A percentile compares a stretch with the other conserved stretches of the same genome.
Conservation (phyloP, 2,888 invertebrate species). For the Amblyjoppa fuscipennis region DNA sequence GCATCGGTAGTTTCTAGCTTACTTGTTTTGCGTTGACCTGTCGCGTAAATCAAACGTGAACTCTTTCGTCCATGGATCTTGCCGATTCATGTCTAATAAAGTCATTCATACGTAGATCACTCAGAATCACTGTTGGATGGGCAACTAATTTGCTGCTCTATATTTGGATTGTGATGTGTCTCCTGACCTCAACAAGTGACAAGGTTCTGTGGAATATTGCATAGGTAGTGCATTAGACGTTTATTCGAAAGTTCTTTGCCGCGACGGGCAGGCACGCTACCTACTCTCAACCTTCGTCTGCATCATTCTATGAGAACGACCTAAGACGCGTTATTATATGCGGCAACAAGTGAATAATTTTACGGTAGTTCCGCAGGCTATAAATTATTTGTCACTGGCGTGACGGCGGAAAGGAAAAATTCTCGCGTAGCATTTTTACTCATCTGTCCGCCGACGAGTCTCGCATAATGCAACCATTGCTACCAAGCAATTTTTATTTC, state of each 20-base stretch:
- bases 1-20: too few species aligned
- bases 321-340: conserved; percentile 69
- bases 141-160: too few species aligned
- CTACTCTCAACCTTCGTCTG: conserved; percentile 8
- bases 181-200: neutral
- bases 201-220: neutral
- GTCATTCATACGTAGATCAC: too few species aligned
- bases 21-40: too few species aligned
- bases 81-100: too few species aligned
- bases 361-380: conserved; percentile 71
- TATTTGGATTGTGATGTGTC: too few species aligned
- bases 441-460: conserved; percentile 73
- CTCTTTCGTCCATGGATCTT: too few species aligned
- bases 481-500: conserved; percentile 48
- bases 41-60: too few species aligned
- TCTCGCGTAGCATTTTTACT: conserved; percentile 51
- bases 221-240: neutral
- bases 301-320: conserved; percentile 32
- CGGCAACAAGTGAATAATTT: conserved; percentile 76
- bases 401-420: conserved; percentile 41
- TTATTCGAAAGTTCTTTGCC: neutral
- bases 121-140: too few species aligned
- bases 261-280: conserved; percentile 21
- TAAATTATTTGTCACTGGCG: conserved; percentile 74
- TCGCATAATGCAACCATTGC: conserved; percentile 44